Evolutionary conservation across 2,113 vertebrate species (phyloP).

Genomic region (Calonectris borealis): DNA sequence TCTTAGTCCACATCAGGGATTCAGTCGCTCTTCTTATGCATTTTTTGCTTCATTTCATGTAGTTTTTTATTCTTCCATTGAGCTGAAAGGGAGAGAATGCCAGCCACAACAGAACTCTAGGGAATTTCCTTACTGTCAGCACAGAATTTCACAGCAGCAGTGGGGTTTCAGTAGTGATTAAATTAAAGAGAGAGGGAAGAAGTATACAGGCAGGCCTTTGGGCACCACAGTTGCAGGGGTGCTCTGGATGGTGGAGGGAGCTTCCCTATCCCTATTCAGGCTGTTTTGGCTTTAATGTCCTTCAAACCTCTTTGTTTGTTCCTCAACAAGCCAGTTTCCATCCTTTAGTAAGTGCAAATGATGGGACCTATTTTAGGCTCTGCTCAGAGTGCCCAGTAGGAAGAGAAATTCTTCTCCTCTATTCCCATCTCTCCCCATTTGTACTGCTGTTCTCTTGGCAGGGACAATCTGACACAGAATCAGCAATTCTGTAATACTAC

Average conservation of each 20-base stretch:
- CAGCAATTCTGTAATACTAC: background rate
- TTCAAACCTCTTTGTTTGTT: background rate
- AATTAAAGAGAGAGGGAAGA: background rate
- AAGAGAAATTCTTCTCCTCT: background rate
- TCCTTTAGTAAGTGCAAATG: background rate
- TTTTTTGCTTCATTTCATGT: background rate
- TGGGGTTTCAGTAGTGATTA: background rate
- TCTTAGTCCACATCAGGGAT: background rate
- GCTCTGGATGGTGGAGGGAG: background rate
- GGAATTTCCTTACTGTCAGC: background rate
- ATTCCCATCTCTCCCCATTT: background rate
- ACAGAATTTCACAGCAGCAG: background rate
- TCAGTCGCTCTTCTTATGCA: background rate
- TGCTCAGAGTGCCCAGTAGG: background rate
- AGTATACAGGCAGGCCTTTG: background rate
- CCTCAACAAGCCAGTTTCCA: background rate
- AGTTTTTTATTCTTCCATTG: background rate
- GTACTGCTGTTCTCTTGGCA: background rate
- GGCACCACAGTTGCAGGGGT: background rate
- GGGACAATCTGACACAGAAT: background rate
- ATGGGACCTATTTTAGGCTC: background rate
- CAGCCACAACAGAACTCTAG: background rate
- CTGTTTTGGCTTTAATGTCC: background rate
- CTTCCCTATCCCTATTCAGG: background rate
- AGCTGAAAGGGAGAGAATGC: background rate